Conservation (phyloP, 2,888 invertebrate genomes). For the Harpalus rubripes region DNA sequence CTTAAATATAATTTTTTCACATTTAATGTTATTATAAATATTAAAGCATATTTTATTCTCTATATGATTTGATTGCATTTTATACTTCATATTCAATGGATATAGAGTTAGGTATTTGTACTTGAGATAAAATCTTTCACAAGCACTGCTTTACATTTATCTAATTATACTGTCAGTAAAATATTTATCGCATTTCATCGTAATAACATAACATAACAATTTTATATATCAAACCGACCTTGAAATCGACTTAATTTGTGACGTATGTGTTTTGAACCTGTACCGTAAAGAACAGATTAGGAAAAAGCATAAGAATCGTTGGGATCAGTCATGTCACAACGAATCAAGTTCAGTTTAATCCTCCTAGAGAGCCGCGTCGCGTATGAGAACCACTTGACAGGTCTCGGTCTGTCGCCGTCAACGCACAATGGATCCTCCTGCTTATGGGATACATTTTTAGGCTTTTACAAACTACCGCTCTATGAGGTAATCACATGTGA, state of each 20-base stretch:
- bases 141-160: background rate
- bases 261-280: slow-evolving; percentile 58
- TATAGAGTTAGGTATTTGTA: too few species aligned
- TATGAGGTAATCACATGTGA: slow-evolving; percentile 59
- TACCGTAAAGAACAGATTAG: slow-evolving; percentile 56
- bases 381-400: slow-evolving; percentile 11
- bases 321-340: slow-evolving; percentile 59
- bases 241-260: slow-evolving; percentile 56
- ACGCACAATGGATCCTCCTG: background rate
- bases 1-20: too few species aligned
- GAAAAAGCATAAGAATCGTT: slow-evolving; percentile 44
- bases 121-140: too few species aligned
- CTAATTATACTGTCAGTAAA: slow-evolving; percentile 37
- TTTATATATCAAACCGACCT: slow-evolving; percentile 32
- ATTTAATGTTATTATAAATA: too few species aligned
- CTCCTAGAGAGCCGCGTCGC: slow-evolving; percentile 20
- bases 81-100: too few species aligned
- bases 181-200: slow-evolving; percentile 19
- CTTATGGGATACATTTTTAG: slow-evolving; percentile 23
- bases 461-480: slow-evolving; percentile 47
- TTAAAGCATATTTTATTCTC: too few species aligned
- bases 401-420: slow-evolving; percentile 18
- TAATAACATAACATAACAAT: slow-evolving; percentile 29
- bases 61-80: too few species aligned
- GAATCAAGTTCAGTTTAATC: slow-evolving; percentile 61